Evolutionary conservation across 2,797 vertebrate species (phyloP).

Genomic region (Arrhamphus sclerolepis): DNA sequence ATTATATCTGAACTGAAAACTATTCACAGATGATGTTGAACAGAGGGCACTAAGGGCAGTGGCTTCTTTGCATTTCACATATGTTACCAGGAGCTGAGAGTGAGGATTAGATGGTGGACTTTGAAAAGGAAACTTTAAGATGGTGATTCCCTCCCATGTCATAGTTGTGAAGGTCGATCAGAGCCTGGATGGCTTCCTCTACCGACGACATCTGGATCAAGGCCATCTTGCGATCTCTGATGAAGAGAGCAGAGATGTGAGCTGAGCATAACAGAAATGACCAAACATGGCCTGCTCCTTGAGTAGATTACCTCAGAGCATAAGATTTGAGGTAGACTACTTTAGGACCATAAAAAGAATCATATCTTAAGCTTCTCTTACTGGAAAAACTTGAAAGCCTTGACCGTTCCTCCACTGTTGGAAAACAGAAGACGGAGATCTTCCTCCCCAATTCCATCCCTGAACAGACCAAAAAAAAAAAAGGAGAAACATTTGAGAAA

Average conservation of each 20-base stretch:
- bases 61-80: conserved; percentile 19
- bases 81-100: background rate
- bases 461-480: conserved; percentile 66
- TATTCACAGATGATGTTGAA: conserved; percentile 17
- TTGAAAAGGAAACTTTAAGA: conserved; percentile 99
- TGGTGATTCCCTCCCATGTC: conserved; percentile 97
- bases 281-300: no score
- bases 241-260: background rate
- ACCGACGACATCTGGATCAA: conserved; percentile 98
- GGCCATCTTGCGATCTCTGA: conserved; percentile 98
- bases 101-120: conserved; percentile 90
- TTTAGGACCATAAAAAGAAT: background rate
- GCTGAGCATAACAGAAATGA: no score
- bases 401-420: conserved; percentile 94
- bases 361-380: conserved; percentile 75
- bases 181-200: conserved; percentile 95
- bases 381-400: conserved; percentile 99
- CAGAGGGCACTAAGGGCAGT: conserved; percentile 5
- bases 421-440: conserved; percentile 94
- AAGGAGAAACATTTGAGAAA: conserved; percentile 1
- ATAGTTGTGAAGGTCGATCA: conserved; percentile 99
- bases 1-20: conserved; percentile 18
- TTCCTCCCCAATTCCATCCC: conserved; percentile 92
- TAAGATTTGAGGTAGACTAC: background rate
- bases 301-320: no score